Base-by-base conservation (phyloP, 2,888 invertebrate species). In the Dexiosoma caninum region DNA sequence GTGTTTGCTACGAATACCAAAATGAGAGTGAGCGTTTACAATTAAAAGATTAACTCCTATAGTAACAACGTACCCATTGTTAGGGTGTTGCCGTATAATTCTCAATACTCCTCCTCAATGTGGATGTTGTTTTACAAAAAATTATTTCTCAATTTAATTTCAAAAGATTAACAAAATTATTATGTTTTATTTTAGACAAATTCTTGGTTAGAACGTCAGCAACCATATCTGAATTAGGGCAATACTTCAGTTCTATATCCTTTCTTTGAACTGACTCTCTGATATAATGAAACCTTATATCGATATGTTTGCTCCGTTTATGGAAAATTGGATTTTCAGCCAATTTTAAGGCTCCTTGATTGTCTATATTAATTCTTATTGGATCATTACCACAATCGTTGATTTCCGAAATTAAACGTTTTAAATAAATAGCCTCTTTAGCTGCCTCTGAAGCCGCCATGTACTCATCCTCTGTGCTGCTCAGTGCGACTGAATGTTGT, bases 131-230 rank as follows among this genome's bases (percentile, higher is more conserved):
- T 5, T 27, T 27, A 27, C 27, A 27, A 5, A 3, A 3, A 3
- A 27, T 27, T 27, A 27, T 27, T 5, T 27, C 6, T 27, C 27
- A 27, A 27, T 27, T 27, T 27, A 27, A 27, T 5, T 6, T 6
- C 27, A 27, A 27, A 27, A 27, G 27, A 5, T 27, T 27, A 5
- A 6, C 3, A 27, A 27, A 27, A 5, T 6, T 3, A 5, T 27
- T 27, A 27, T 27, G 27, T 5, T 6, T 27, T 3, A 27, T 6
- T 6, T 6, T 27, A 3, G 3, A 6, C 27, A 82, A 32, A 67
- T 78, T 77, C n/a, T 80, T 79, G 0, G 79, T 80, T 4, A 78
- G 62, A 5, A 82, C 67, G 37, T 81, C 74, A 1, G 78, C 75
- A 23, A 76, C 32, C 32, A 62, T 76, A 4, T 80, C 57, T 6